Percentiles rank a stretch among this genome's conserved stretches.
Conservation (phyloP, 1,140 invertebrate genomes). For the Mycetomoellerius zeteki region DNA sequence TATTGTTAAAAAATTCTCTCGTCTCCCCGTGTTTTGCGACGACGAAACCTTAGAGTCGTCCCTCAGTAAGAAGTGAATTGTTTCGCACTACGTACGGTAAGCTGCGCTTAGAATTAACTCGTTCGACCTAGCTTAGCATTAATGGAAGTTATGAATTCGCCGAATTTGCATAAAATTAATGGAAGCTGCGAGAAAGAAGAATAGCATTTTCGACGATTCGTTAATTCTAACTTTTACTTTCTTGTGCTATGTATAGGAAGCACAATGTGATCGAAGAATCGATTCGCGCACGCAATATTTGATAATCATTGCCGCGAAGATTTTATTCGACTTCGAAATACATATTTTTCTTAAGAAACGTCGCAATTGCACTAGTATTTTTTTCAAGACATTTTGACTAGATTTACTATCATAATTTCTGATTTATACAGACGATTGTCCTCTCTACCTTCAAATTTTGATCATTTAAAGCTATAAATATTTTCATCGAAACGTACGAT, state of each 20-base stretch:
- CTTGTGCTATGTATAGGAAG: neutral
- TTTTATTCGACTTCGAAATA: constrained; percentile 37
- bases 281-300: constrained; percentile 34
- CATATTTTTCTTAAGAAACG: constrained; percentile 38
- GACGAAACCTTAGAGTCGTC: constrained; percentile 17
- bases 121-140: constrained; percentile 62
- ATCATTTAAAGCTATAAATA: constrained; percentile 9
- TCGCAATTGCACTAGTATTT: constrained; percentile 2
- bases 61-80: constrained; percentile 20
- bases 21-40: neutral
- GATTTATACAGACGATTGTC: neutral
- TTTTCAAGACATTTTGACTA: constrained; percentile 68
- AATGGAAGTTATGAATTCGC: constrained; percentile 78
- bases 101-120: constrained; percentile 66
- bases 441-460: neutral
- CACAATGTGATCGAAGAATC: constrained; percentile 38
- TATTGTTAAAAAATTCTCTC: constrained; percentile 22
- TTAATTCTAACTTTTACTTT: constrained; percentile 32
- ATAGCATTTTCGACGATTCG: constrained; percentile 35
- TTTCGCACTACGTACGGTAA: constrained; percentile 56
- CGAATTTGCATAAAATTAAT: constrained; percentile 52
- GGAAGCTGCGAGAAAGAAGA: constrained; percentile 61
- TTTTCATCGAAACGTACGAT: neutral
- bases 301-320: constrained; percentile 25
- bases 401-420: constrained; percentile 52